Percentiles rank a stretch among this genome's conserved stretches.
Conservation (phyloP, 2,888 invertebrate species). For the Tolmerus cingulatus region DNA sequence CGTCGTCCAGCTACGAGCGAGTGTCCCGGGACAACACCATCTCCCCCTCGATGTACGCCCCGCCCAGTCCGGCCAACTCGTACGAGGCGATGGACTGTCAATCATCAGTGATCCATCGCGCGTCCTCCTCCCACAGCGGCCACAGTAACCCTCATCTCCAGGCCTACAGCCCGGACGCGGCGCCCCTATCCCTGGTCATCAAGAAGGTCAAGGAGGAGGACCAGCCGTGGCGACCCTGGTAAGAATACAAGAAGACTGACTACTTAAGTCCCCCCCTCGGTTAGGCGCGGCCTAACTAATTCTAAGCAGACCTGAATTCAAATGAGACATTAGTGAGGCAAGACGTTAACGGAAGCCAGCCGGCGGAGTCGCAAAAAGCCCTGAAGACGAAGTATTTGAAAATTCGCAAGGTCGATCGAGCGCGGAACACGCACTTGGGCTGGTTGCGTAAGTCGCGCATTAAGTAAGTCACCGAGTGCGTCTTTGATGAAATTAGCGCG, state of each 20-base stretch:
- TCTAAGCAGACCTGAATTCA: slow-evolving; percentile 22
- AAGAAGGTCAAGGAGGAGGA: slow-evolving; percentile 73
- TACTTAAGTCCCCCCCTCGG: not conserved
- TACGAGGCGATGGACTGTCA: slow-evolving; percentile 64
- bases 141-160: slow-evolving; percentile 30
- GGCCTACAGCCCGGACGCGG: slow-evolving; percentile 52
- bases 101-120: slow-evolving; percentile 66
- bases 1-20: slow-evolving; percentile 63
- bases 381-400: slow-evolving; percentile 1
- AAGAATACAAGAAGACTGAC: slow-evolving; percentile 46
- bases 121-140: slow-evolving; percentile 54
- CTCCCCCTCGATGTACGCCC: slow-evolving; percentile 68
- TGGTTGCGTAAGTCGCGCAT: slow-evolving; percentile 7
- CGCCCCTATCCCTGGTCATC: slow-evolving; percentile 78
- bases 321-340: slow-evolving; percentile 13
- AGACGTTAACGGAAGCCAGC: slow-evolving; percentile 3
- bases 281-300: not conserved
- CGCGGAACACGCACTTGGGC: not conserved
- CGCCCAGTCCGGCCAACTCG: slow-evolving; percentile 66
- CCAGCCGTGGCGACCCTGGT: slow-evolving; percentile 87
- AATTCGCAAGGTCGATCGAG: slow-evolving; percentile 15
- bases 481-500: slow-evolving; percentile 10
- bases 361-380: not conserved
- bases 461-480: slow-evolving; percentile 9
- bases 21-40: slow-evolving; percentile 61